Base-by-base conservation (phyloP, 2,888 invertebrate genomes). In the Osmoderma eremita region DNA sequence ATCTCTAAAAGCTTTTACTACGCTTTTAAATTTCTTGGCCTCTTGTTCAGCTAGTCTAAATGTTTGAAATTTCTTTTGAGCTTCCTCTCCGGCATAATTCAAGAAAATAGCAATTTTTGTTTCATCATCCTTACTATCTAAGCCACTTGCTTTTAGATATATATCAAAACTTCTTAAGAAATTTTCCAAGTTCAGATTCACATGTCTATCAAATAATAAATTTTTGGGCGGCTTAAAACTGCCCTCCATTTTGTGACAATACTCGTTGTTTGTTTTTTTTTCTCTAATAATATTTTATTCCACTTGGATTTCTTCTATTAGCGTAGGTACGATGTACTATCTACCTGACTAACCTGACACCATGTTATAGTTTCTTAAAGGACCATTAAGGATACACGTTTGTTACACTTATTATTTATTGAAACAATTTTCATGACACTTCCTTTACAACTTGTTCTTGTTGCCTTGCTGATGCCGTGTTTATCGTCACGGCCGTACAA, bases 21-120 rank as follows among this genome's bases (percentile, higher is more conserved):
- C 64, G 15, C 48, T 54, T 36, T 65, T 42, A 39, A 20, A 48
- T 42, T 38, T 42, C 50, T 50, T 50, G n/a, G 18, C 13, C 10
- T 63, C 53, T 45, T 54, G 38, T 56, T 56, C 50, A 10, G 22
- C 48, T 12, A 65, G 10, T n/a, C 49, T 53, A 36, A 74, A 73
- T 12, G 72, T 74, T 45, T 45, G 24, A 65, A 71, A 71, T 24
- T 58, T 68, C 24, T 68, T 65, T 39, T 72, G 70, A 1, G 70
- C 71, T 41, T 73, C 73, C 41, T 71, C 65, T 8, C 50, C 50
- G n/a, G 48, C 56, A 48, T 49, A 38, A 13, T 65, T 65, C n/a
- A 58, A 39, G 5, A 65, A 48, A 39, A 65, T 58, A 45, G 65
- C 58, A 15, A 65, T 20, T 17, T 65, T 58, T 24, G 58, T 65